phyloP scores from a whole-genome alignment of 2,113 vertebrate species.

The Colius striatus region DNA sequence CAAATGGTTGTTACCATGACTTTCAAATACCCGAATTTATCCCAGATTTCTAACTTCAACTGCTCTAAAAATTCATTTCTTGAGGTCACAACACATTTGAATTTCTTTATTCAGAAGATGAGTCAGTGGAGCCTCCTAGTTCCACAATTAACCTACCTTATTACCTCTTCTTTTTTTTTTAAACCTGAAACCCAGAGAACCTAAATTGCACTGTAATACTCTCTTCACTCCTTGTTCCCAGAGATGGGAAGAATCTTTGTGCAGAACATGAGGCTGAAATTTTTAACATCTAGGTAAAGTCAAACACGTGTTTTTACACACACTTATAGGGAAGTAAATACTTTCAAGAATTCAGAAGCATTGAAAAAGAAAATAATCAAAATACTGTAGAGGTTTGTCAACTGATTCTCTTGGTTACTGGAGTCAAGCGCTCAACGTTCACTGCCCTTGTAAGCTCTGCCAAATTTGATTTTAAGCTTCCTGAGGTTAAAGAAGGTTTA shows the following conservation, averaged over 20 bases:
- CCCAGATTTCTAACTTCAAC: slow-evolving; percentile 65
- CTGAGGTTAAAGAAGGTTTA: slow-evolving; percentile 74
- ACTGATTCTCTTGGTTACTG: background rate
- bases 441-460: slow-evolving; percentile 68
- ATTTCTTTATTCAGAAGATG: slow-evolving; percentile 54
- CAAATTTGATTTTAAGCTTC: slow-evolving; percentile 74
- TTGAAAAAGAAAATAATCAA: slow-evolving; percentile 32
- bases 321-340: background rate
- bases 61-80: slow-evolving; percentile 65
- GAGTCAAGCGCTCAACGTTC: slow-evolving; percentile 60
- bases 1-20: slow-evolving; percentile 63
- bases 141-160: slow-evolving; percentile 57
- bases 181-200: background rate
- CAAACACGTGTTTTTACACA: background rate
- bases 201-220: slow-evolving; percentile 26
- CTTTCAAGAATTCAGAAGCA: slow-evolving; percentile 24
- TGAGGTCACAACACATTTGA: slow-evolving; percentile 59
- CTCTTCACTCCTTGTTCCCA: background rate
- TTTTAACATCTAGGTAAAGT: background rate
- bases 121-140: slow-evolving; percentile 55
- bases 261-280: background rate
- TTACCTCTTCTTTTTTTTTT: background rate
- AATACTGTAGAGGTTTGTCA: slow-evolving; percentile 46
- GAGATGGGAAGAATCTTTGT: background rate
- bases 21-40: slow-evolving; percentile 65